A percentile compares a stretch with the other conserved stretches of the same genome.
Evolutionary conservation across 2,113 vertebrate species (phyloP).

Genomic region (Nibea albiflora): DNA sequence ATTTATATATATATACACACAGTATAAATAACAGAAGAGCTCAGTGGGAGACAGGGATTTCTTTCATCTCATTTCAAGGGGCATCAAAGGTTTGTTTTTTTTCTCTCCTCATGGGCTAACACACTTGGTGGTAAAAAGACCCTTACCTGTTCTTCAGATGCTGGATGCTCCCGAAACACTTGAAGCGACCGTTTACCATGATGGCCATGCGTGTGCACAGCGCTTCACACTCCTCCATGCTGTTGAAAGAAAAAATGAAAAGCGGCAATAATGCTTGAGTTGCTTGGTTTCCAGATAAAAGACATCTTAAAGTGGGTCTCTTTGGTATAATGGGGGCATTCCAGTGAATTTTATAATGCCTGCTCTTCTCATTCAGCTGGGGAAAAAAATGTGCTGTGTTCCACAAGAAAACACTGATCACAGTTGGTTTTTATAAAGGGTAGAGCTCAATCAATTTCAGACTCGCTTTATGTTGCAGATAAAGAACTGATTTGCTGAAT

Average conservation of each 20-base stretch:
- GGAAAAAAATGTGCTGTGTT: neutral
- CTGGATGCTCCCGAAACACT: conserved; percentile 95
- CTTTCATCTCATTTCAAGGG: conserved; percentile 51
- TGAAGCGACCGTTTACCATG: conserved; percentile 94
- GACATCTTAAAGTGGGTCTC: neutral
- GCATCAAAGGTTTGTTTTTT: conserved; percentile 5
- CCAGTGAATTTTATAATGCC: neutral
- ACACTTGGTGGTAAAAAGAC: neutral
- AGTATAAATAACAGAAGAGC: conserved; percentile 38
- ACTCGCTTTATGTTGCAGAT: neutral
- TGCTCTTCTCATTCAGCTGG: neutral
- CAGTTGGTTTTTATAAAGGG: neutral
- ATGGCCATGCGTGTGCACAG: conserved; percentile 94
- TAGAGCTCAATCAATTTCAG: neutral
- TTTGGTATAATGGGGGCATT: neutral
- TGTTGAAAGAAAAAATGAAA: conserved; percentile 34
- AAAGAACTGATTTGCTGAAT: conserved; percentile 1
- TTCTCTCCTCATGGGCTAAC: neutral
- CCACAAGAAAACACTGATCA: neutral
- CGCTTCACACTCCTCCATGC: conserved; percentile 85
- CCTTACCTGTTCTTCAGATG: conserved; percentile 86
- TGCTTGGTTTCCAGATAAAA: neutral
- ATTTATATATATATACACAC: conserved; percentile 35
- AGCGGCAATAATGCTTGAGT: neutral
- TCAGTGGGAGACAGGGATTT: conserved; percentile 15